Base-by-base conservation (phyloP, 2,113 vertebrate species). In the Telmatochromis sp. region DNA sequence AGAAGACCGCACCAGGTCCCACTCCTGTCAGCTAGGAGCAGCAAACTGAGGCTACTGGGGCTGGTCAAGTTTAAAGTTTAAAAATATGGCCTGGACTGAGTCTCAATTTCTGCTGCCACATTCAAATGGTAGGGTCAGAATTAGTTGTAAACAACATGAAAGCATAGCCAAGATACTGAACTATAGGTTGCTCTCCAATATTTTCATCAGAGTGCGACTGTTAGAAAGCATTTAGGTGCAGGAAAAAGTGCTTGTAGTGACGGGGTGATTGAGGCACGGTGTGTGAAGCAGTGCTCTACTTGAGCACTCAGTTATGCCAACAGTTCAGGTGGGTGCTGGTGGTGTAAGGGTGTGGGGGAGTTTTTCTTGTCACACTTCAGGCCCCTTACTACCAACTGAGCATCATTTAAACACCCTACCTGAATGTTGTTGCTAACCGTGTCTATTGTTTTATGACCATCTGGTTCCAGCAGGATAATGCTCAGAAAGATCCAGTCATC, bases 71-170 rank as follows among this genome's bases (percentile, higher is more conserved):
- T 14, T 12, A 35, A 65, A 65, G 17, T n/a, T 40, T 70, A 42
- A 15, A 70, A 42, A 42, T 0, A 14, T 70, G 11, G 7, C n/a
- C 65, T 1, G 2, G 11, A 23, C n/a, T 15, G 19, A 0, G 3
- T 70, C 35, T 42, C 65, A 14, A 70, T 70, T 70, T 23, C 65
- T 70, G 35, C 63, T 68, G 33, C 33, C 1, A 8, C n/a, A 14
- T 23, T 70, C n/a, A 70, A 40, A 23, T 4, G 2, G 35, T 42
- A 40, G 3, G 57, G 1, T 60, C 57, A 60, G 57, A 60, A 68
- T 68, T 68, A 6, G 35, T 13, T 40, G 35, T 68, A 4, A 68
- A 40, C 4, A 8, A 21, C n/a, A 40, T 70, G 12, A 4, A 70
- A 40, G 35, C 35, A 1, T 68, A 63, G 58, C 17, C 58, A 63